Evolutionary conservation across 2,888 invertebrate species (phyloP).

Genomic region (Empis livida): DNA sequence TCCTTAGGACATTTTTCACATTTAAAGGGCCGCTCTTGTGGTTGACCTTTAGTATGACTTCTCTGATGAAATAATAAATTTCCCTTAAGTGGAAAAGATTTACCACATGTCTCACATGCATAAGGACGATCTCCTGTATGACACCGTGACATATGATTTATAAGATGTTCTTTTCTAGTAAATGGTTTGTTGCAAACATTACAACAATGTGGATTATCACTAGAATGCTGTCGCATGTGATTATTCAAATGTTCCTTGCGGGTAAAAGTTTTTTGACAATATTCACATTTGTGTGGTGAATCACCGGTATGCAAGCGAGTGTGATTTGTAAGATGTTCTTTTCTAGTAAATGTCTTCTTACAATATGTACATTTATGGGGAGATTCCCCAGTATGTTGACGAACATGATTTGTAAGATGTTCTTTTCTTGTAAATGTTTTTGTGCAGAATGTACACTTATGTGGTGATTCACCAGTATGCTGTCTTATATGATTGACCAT

Average conservation of each 20-base stretch:
- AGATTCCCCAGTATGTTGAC: slow-evolving; percentile 69
- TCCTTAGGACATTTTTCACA: slow-evolving; percentile 78
- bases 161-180: slow-evolving; percentile 75
- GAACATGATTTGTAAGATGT: slow-evolving; percentile 73
- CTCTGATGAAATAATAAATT: slow-evolving; percentile 76
- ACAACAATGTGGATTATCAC: slow-evolving; percentile 76
- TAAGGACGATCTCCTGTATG: slow-evolving; percentile 71
- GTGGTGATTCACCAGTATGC: slow-evolving; percentile 72
- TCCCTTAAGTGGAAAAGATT: slow-evolving; percentile 73
- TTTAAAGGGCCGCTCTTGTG: slow-evolving; percentile 53
- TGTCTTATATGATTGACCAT: slow-evolving; percentile 61
- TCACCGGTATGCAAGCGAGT: slow-evolving; percentile 69
- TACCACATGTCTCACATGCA: slow-evolving; percentile 74
- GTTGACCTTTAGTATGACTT: slow-evolving; percentile 65
- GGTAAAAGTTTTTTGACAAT: slow-evolving; percentile 76
- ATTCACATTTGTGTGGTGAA: slow-evolving; percentile 73
- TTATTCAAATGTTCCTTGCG: slow-evolving; percentile 75
- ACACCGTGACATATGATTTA: slow-evolving; percentile 59
- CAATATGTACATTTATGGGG: slow-evolving; percentile 40
- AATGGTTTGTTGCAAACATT: slow-evolving; percentile 71
- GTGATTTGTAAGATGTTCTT: slow-evolving; percentile 78
- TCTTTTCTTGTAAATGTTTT: slow-evolving; percentile 70
- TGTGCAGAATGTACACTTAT: slow-evolving; percentile 75
- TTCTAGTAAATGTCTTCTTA: slow-evolving; percentile 55
- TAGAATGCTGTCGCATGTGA: slow-evolving; percentile 77